Conservation (phyloP, 2,888 invertebrate species). For the Cryptophagus acutangulus region DNA sequence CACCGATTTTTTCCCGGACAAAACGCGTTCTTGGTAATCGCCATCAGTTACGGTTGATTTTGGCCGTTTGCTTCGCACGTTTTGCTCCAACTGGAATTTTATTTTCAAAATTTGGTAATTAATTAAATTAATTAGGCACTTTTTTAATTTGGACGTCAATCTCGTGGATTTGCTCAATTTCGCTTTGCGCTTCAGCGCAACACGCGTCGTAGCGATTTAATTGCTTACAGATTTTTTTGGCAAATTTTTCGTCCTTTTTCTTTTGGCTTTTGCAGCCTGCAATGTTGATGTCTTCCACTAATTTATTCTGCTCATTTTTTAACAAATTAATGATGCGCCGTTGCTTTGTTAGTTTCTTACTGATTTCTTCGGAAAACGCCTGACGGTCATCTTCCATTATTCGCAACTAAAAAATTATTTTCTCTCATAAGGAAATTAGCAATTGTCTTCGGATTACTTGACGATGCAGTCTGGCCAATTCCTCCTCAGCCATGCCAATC, state of each 20-base stretch:
- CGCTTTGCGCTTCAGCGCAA: constrained; percentile 35
- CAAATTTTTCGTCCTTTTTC: constrained; percentile 52
- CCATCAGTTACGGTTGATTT: constrained; percentile 48
- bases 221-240: constrained; percentile 52
- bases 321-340: constrained; percentile 58
- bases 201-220: constrained; percentile 55
- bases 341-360: constrained; percentile 61
- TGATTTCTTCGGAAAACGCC: constrained; percentile 65
- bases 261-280: constrained; percentile 56
- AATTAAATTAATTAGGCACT: background rate
- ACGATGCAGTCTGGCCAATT: constrained; percentile 71
- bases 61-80: constrained; percentile 44
- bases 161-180: constrained; percentile 47
- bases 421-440: background rate
- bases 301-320: constrained; percentile 58
- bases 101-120: background rate
- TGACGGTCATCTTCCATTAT: constrained; percentile 78
- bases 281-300: constrained; percentile 58
- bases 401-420: constrained; percentile 53
- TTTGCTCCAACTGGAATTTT: constrained; percentile 47
- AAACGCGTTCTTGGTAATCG: constrained; percentile 49
- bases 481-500: constrained; percentile 73
- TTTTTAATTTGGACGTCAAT: constrained; percentile 49
- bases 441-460: constrained; percentile 53
- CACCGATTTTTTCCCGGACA: constrained; percentile 53